These are phyloP conservation scores for Latrodectus geometricus DNA, from an alignment of 1,140 invertebrate species.

Conservation along the genomic window DNA sequence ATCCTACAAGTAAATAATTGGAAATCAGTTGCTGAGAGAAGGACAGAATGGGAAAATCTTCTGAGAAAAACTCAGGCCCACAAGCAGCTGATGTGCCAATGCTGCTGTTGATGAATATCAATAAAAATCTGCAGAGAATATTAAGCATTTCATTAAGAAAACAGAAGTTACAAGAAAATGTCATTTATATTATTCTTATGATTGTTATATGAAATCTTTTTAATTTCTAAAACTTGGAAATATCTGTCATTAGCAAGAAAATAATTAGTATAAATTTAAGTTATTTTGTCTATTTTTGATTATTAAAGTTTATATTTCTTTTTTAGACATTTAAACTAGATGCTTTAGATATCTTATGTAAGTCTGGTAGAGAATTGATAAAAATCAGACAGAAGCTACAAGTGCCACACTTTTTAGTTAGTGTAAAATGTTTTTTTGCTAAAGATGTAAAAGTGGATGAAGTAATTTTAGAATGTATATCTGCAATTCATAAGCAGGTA, in stretches of 20 bases:
- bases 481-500: constrained; percentile 29
- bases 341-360: constrained; percentile 20
- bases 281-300: neutral
- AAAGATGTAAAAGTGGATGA: constrained; percentile 36
- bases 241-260: neutral
- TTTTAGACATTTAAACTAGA: constrained; percentile 31
- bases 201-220: neutral
- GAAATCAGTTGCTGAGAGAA: no score
- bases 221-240: neutral
- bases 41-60: no score
- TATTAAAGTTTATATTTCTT: neutral
- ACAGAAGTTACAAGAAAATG: no score
- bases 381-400: constrained; percentile 14
- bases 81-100: no score
- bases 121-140: no score
- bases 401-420: constrained; percentile 37
- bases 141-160: no score
- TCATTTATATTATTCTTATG: neutral
- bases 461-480: constrained; percentile 51
- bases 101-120: no score
- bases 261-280: no score
- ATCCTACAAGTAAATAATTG: no score
- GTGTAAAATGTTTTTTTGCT: constrained; percentile 39
- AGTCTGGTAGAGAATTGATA: constrained; percentile 30
- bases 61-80: no score